Evolutionary conservation across 2,888 invertebrate species (phyloP).

Genomic region (Dioctria rufipes): DNA sequence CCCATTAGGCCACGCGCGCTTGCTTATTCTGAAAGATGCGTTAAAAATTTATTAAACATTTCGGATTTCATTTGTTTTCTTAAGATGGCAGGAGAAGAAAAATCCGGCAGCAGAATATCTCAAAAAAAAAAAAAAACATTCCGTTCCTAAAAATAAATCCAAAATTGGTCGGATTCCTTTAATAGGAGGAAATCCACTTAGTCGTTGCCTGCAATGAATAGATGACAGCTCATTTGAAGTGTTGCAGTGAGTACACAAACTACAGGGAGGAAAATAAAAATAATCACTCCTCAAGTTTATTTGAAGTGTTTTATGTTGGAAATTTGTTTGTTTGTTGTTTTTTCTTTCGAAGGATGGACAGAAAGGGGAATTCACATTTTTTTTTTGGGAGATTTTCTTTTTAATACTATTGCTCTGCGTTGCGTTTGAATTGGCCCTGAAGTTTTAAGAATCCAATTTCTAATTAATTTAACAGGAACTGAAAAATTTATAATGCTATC

Average conservation of each 20-base stretch:
- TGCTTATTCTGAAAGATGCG: background rate
- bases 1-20: constrained; percentile 17
- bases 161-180: constrained; percentile 38
- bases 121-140: constrained; percentile 12
- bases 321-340: too few species aligned
- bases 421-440: too few species aligned
- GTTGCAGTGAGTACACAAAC: background rate
- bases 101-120: background rate
- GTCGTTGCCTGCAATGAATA: constrained; percentile 36
- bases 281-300: background rate
- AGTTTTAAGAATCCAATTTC: too few species aligned
- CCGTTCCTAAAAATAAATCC: constrained; percentile 29
- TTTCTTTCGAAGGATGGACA: too few species aligned
- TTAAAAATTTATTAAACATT: constrained; percentile 41
- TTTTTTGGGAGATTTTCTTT: too few species aligned
- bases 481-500: too few species aligned
- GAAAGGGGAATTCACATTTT: too few species aligned
- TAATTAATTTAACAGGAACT: too few species aligned
- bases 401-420: too few species aligned
- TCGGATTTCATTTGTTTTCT: constrained; percentile 41
- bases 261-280: background rate
- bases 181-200: constrained; percentile 44
- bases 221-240: constrained; percentile 40
- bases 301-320: too few species aligned
- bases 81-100: background rate